Evolutionary conservation across 2,113 vertebrate genomes (phyloP), one percentile per base, ranked within the genome.

Genomic region (Urocitellus parryii): DNA sequence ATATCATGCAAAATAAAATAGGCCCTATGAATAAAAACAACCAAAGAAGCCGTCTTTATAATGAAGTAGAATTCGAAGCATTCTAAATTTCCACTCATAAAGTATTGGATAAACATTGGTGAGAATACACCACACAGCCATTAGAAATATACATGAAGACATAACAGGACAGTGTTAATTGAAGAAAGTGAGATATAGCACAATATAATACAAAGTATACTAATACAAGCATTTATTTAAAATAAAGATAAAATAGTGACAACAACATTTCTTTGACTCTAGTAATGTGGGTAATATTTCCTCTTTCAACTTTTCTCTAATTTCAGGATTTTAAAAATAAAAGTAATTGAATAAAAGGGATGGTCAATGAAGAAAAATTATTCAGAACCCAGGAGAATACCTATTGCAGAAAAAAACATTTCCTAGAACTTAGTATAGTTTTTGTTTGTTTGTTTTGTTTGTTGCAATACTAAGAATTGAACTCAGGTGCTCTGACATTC

Each of bases 31-130:
- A 42, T 56, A 96, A 91, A 95, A 9, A 20, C 12, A 58, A 70
- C 51, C 16, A 94, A 87, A 80, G 32, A 29, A 72, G 72, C n/a
- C 67, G 67, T 90, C 18, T 90, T 79, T 89, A 74, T 56, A 74
- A 91, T 53, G 48, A 37, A 73, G 56, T 8, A 82, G 18, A 93
- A 77, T 48, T 91, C 68, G 7, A 72, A 95, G 61, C 94, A 94
- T 74, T 9, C 45, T 84, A 58, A 53, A 80, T 53, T 90, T 77
- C 6, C 18, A 95, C 25, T 17, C 29, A 17, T 48, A 93, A 89
- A 6, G 17, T 2, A 91, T 70, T 73, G 20, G 39, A 88, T 82
- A 82, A 79, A 18, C 7, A 68, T 13, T 72, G 29, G 65, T 80
- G 93, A 20, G 51, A 8, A 53, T 37, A 74, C 0, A 74, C 1